Evolutionary conservation across 2,797 vertebrate genomes (phyloP), one percentile per base, ranked within the genome.

Genomic region (Atherinosoma microstoma): DNA sequence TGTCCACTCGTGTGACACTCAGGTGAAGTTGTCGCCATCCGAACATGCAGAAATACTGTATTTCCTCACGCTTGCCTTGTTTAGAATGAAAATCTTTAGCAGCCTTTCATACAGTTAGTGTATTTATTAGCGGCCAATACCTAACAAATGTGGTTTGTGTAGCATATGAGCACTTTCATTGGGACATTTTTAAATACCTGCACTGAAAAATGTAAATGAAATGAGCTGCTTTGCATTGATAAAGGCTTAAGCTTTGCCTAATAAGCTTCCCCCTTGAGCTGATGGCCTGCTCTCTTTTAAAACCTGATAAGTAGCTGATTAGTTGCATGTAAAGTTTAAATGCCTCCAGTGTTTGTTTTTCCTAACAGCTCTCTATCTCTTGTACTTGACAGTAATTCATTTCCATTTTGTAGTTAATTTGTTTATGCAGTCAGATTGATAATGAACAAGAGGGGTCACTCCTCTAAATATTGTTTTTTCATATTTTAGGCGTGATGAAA

Each of bases 1-100:
- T 99, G 87, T 98, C 97, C 75, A 96, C 93, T 74, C 95, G 97
- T 58, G 96, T 96, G 61, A 97, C 96, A 51, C 94, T 98, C 94
- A 97, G 96, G 98, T 99, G 93, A 95, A 93, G 90, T 80, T 42
- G 62, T 56, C 42, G 49, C 9, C 0, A 2, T 5, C 20, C n/a
- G 1, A n/a, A 47, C 18, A 29, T 29, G 27, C 10, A 62, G 18
- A 30, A 24, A 49, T 32, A 6, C 4, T n/a, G n/a, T n/a, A n/a
- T n/a, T 10, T 59, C 6, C 34, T 54, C 15, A 15, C 32, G 3
- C 7, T 22, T n/a, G 3, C 20, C 29, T 34, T 24, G 24, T 49
- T 30, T 5, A 61, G 34, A 40, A 40, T 15, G 2, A 40, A 40
- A 40, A 3, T 40, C 42, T 20, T 16, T 18, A 1, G 4, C 3